Evolutionary conservation across 2,888 invertebrate species (phyloP).

Genomic region (Metacarcinus magister): DNA sequence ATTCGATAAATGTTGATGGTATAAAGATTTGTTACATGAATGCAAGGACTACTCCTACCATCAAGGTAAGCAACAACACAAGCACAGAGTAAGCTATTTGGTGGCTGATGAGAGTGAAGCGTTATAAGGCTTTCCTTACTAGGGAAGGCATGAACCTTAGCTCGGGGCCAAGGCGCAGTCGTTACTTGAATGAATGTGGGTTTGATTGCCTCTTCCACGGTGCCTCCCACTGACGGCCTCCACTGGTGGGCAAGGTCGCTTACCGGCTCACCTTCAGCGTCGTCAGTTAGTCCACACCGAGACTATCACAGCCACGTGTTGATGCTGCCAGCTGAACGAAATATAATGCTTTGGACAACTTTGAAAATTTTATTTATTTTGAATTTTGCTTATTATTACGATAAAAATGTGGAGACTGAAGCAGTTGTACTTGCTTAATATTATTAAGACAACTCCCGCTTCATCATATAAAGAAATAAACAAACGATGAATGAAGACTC

Average conservation of each 20-base stretch:
- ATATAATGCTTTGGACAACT: not conserved
- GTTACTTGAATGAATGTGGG: conserved; percentile 14
- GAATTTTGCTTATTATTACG: not conserved
- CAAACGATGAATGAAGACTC: not conserved
- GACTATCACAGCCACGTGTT: not conserved
- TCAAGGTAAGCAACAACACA: not conserved
- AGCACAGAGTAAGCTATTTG: not conserved
- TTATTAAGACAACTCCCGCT: not conserved
- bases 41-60: not conserved
- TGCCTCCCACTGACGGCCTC: not conserved
- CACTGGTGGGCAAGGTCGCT: conserved; percentile 30
- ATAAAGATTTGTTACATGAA: not conserved
- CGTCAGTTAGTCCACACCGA: not conserved
- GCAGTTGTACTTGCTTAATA: not conserved
- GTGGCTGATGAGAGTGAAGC: not conserved
- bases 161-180: conserved; percentile 23
- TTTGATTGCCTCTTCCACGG: not conserved
- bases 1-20: not conserved
- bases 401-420: not conserved
- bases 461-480: not conserved
- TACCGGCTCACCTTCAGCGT: not conserved
- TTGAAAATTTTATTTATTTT: not conserved
- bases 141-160: not conserved
- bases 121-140: not conserved
- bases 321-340: not conserved